phyloP scores from a whole-genome alignment of 1,140 invertebrate genomes.

The Sycophila sp. region DNA sequence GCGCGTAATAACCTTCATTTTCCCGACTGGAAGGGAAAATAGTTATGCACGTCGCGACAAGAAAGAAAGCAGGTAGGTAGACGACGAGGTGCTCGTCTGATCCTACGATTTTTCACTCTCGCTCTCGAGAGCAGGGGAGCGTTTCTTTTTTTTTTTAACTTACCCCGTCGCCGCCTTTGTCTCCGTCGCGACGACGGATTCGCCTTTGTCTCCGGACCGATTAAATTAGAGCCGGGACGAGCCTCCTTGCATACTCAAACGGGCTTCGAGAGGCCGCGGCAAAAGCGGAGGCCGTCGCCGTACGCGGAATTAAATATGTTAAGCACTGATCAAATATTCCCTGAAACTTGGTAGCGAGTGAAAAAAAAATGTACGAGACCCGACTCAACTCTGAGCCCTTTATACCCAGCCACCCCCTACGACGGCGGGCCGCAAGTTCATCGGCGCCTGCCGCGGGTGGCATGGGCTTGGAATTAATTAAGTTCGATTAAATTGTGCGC shows the following conservation, averaged over 20 bases:
- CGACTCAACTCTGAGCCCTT: too few relatives aligned
- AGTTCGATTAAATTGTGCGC: too few relatives aligned
- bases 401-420: too few relatives aligned
- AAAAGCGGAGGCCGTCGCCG: not conserved
- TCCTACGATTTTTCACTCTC: conserved; percentile 29
- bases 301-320: conserved; percentile 23
- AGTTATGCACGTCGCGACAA: not conserved
- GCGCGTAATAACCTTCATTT: too few relatives aligned
- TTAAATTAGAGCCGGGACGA: conserved; percentile 5
- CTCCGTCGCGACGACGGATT: not conserved
- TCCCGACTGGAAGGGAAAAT: too few relatives aligned
- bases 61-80: not conserved
- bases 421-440: too few relatives aligned
- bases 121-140: conserved; percentile 4
- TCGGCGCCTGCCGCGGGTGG: too few relatives aligned
- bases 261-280: not conserved
- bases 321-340: conserved; percentile 29
- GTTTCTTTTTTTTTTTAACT: too few relatives aligned
- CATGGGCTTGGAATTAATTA: too few relatives aligned
- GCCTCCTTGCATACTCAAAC: conserved; percentile 18
- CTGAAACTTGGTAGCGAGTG: not conserved
- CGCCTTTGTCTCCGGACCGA: conserved; percentile 17
- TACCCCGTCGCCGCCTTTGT: too few relatives aligned
- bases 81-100: not conserved
- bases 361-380: too few relatives aligned